Conservation (phyloP, 2,888 invertebrate species). For the Ethmia dodecea region DNA sequence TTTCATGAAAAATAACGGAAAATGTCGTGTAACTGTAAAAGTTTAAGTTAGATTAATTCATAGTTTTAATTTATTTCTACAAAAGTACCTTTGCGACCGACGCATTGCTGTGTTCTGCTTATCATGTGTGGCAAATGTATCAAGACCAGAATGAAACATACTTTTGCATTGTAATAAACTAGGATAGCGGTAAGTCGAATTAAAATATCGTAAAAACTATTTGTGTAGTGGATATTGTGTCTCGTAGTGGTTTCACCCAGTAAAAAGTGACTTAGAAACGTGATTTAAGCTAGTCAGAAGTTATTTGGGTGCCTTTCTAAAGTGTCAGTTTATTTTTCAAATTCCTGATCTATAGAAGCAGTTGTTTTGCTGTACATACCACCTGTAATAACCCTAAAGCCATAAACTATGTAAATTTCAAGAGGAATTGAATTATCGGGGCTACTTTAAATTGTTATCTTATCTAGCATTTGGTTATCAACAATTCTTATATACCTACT, state of each 20-base stretch:
- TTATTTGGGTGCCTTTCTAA: conserved; percentile 58
- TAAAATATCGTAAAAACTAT: conserved; percentile 28
- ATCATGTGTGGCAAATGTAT: conserved; percentile 66
- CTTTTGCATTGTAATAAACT: conserved; percentile 55
- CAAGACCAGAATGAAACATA: conserved; percentile 69
- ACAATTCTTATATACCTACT: conserved; percentile 22
- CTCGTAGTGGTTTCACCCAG: conserved; percentile 18
- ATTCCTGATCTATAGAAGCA: conserved; percentile 19
- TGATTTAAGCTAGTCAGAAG: conserved; percentile 26
- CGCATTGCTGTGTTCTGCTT: conserved; percentile 25
- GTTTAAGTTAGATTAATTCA: conserved; percentile 29
- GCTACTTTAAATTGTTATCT: conserved; percentile 30
- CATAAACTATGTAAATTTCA: conserved; percentile 6
- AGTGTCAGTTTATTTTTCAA: conserved; percentile 43
- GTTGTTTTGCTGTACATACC: conserved; percentile 6
- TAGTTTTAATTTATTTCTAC: conserved; percentile 17
- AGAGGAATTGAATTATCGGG: conserved; percentile 12
- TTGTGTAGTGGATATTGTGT: conserved; percentile 25
- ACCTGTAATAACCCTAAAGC: background rate
- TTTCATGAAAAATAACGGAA: conserved; percentile 66
- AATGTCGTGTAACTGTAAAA: conserved; percentile 54
- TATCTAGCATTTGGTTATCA: conserved; percentile 29
- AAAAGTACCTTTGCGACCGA: conserved; percentile 4
- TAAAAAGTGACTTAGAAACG: conserved; percentile 29
- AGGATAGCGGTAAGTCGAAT: conserved; percentile 59